A percentile compares a stretch with the other conserved stretches of the same genome.
Conservation (phyloP, 2,888 invertebrate species). For the Caradrina kadenii region DNA sequence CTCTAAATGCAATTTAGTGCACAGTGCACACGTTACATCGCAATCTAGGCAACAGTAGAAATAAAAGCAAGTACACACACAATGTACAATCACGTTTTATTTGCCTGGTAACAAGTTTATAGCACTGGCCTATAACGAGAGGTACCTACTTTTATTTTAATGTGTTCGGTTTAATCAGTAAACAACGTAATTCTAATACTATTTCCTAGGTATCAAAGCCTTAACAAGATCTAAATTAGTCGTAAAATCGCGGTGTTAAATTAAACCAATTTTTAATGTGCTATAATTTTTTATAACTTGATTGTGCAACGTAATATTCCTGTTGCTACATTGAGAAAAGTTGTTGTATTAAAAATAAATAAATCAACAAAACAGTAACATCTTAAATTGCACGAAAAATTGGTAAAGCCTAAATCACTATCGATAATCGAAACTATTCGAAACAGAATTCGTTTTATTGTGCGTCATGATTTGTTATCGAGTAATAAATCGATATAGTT, state of each 20-base stretch:
- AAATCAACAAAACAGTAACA: not conserved
- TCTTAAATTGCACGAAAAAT: slow-evolving; percentile 42
- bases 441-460: slow-evolving; percentile 56
- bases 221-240: slow-evolving; percentile 29
- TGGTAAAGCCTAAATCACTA: slow-evolving; percentile 30
- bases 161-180: slow-evolving; percentile 31
- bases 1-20: slow-evolving; percentile 35
- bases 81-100: slow-evolving; percentile 47
- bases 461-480: slow-evolving; percentile 56
- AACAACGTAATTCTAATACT: slow-evolving; percentile 27
- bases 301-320: not conserved
- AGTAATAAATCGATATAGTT: slow-evolving; percentile 39
- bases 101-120: slow-evolving; percentile 39
- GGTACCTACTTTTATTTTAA: slow-evolving; percentile 32
- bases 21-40: slow-evolving; percentile 15
- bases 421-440: slow-evolving; percentile 54
- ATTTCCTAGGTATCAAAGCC: slow-evolving; percentile 27
- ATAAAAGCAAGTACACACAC: slow-evolving; percentile 32
- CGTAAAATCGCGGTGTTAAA: not conserved
- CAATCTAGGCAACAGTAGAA: slow-evolving; percentile 35
- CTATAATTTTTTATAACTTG: not conserved
- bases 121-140: slow-evolving; percentile 20
- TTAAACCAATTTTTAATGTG: not conserved
- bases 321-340: not conserved
- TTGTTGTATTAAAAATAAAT: too few species aligned